Evolutionary conservation across 2,888 invertebrate species (phyloP), one percentile per base, ranked within the genome.

Genomic region (Oligia latruncula): DNA sequence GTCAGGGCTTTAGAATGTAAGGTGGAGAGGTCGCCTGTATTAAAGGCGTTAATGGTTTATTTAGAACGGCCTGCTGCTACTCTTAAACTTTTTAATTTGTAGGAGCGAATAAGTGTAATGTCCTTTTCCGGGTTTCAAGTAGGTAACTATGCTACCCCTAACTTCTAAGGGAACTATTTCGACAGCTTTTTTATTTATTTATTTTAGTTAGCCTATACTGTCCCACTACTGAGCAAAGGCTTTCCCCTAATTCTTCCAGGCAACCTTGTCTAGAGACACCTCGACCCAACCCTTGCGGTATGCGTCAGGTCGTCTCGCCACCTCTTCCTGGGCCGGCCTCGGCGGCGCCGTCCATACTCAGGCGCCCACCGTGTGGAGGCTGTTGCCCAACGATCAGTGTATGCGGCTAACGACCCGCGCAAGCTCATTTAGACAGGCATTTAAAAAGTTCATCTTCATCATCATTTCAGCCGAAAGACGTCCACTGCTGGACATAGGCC

Each of bases 31-130:
- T 83, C 64, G 55, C 68, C 43, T 65, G 68, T 74, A 68, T 68
- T 66, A 62, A 66, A 66, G 5, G 72, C 13, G 40, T 62, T 77
- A 70, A 87, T 80, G 62, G 43, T 87, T 74, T 29, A 65, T 74
- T 70, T 62, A 58, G 43, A 71, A 74, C 35, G 43, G 55, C 23
- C 13, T 40, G 58, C 15, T 40, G 2, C 23, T 40, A 46, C 23
- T 40, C 46, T 72, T 35, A 40, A 46, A 52, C 46, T 66, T 79
- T 81, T 81, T 73, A 65, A 43, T 76, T 49, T 65, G 8, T 20
- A 55, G 5, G 5, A 20, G 13, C 9, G 40, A 65, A 60, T 60
- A 43, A n/a, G 6, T n/a, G 15, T 55, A 49, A 46, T 52, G 52
- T 62, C 23, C 23, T 52, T 71, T 46, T 55, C 55, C 15, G 20